Evolutionary conservation across 2,113 vertebrate genomes (phyloP), one percentile per base, ranked within the genome.

Genomic region (Ameiurus melas): DNA sequence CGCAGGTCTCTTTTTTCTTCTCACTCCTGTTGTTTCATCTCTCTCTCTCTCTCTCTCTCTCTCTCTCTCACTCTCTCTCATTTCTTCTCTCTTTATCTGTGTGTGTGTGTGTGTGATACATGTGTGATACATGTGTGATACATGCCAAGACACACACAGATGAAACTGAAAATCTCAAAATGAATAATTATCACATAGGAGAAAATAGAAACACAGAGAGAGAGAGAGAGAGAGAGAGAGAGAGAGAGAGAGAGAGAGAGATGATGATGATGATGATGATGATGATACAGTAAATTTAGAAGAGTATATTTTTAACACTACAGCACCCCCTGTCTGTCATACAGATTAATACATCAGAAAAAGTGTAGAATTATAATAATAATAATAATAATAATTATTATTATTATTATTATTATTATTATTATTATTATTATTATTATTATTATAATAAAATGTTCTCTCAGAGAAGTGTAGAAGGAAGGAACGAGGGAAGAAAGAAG

Each of bases 281-380:
- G 36, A 36, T 19, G 43, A 14, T 58, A 25, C 84, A 75, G 68
- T 36, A 75, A 5, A 85, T 75, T n/a, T 20, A 36, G 30, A 16
- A 71, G 20, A 36, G 19, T 13, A 27, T 39, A 27, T 75, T 85
- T n/a, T 1, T 86, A 25, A 53, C 25, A 5, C 75, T 64, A 36
- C 73, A 79, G 53, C 20, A 58, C 73, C 85, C 85, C 73, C 85
- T 86, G 19, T 79, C 73, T 53, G 53, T 22, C 22, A 58, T 19
- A 33, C 53, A 58, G 3, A 81, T 5, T 19, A 80, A n/a, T 53
- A 53, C 75, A 53, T 19, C 22, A 39, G 20, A 39, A 13, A 27
- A 62, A 20, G 33, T 25, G 36, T 12, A 20, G 2, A 75, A 75
- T 20, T 36, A 5, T 71, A 57, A 57, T 43, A 43, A 43, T 43